These are phyloP conservation scores for Phorcus lineatus DNA, from an alignment of 2,888 invertebrate genomes.

Conservation along the genomic window DNA sequence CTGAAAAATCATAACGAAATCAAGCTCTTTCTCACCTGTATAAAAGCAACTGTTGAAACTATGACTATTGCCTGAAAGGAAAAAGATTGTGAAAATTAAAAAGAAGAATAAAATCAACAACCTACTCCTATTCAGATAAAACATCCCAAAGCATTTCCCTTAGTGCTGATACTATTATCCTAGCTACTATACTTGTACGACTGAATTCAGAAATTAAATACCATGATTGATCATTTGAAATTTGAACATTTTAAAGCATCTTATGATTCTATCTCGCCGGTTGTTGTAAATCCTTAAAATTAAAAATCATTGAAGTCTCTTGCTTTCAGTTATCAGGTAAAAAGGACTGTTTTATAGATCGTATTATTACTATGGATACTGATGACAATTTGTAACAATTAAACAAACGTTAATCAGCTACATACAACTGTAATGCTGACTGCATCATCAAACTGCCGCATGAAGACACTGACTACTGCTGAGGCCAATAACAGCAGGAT, in stretches of 20 bases:
- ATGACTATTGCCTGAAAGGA: slow-evolving; percentile 83
- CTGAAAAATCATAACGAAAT: not conserved
- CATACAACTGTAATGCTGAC: slow-evolving; percentile 97
- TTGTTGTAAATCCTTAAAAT: no score
- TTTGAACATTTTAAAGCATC: no score
- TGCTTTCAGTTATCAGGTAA: no score
- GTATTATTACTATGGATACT: no score
- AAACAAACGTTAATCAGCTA: slow-evolving; percentile 59
- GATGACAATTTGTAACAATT: no score
- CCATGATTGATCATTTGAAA: not conserved
- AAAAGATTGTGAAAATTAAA: not conserved
- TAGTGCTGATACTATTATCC: no score
- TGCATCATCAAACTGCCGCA: slow-evolving; percentile 99
- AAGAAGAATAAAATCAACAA: no score
- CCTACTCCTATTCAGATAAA: no score
- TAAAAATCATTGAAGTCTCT: no score
- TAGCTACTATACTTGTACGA: not conserved
- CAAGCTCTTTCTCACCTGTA: slow-evolving; percentile 80
- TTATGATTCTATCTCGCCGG: no score
- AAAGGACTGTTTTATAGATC: no score
- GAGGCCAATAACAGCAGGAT: slow-evolving; percentile 94
- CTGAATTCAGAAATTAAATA: not conserved
- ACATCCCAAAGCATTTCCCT: no score
- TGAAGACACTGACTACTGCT: slow-evolving; percentile 93
- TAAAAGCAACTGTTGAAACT: slow-evolving; percentile 98